Evolutionary conservation across 2,888 invertebrate species (phyloP), one percentile per base, ranked within the genome.

Genomic region (Ormyrus labotus): DNA sequence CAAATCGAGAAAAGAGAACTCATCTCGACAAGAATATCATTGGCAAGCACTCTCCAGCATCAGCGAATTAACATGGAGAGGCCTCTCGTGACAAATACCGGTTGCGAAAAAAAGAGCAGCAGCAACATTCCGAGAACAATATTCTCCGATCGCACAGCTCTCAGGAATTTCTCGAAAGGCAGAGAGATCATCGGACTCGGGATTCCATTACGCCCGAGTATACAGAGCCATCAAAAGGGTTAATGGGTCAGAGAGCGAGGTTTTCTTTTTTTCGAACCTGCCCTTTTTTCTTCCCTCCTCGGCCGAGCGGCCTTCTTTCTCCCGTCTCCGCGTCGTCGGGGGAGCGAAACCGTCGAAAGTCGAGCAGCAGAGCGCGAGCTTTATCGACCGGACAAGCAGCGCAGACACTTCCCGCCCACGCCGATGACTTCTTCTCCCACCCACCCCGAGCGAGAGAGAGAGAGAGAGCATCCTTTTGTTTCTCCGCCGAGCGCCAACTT

Each of bases 381-480:
- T 69, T 80, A 82, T 82, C 80, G 82, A 82, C 67, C 80, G 64
- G 68, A 71, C 70, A 47, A 72, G 51, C 69, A 19, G 19, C 19
- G 19, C 19, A 73, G 77, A 71, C 73, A 71, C 57, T 75, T 75
- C 60, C 74, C 70, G 65, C 74, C 71, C 71, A 75, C 63, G 69
- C 73, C 70, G 53, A 65, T 78, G 69, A 74, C 74, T 78, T 60
- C 48, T 76, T 58, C 45, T 61, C 8, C 57, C 51, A 63, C 48
- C 19, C 50, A 51, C 55, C 58, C 4, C 68, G 47, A 5, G 19
- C 19, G 19, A 19, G 1, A 19, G 19, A 19, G 19, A 19, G 19
- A 19, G 19, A 19, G 19, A 19, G 19, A 19, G 19, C 19, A 19
- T 19, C 6, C 67, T 53, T 70, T 61, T 63, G 64, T 71, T 58